These are phyloP conservation scores for Synaphobranchus kaupii DNA, from an alignment of 2,797 vertebrate species.

Conservation along the genomic window DNA sequence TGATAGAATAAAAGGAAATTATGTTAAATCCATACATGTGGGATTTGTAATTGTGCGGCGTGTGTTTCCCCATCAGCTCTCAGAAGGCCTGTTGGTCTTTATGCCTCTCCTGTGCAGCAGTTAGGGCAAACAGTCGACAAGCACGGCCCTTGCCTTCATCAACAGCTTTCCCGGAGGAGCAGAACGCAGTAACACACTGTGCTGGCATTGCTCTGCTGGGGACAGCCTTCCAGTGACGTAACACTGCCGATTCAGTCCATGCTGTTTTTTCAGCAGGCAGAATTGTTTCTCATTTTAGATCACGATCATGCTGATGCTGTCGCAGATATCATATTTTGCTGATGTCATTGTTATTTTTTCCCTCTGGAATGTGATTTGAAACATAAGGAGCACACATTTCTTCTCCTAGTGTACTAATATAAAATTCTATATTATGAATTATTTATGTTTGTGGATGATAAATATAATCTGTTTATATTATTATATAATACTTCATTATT, in stretches of 20 bases:
- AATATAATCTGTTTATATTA: neutral
- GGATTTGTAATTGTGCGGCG: neutral
- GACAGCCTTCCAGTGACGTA: neutral
- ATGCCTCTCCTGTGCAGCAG: neutral
- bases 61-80: neutral
- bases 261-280: neutral
- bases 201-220: neutral
- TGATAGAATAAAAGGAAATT: neutral
- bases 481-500: neutral
- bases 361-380: neutral
- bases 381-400: neutral
- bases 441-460: neutral
- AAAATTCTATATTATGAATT: neutral
- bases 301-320: neutral
- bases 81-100: neutral
- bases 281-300: neutral
- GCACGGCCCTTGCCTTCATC: slow-evolving; percentile 1
- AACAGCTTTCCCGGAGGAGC: neutral
- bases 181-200: neutral
- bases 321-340: neutral
- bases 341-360: neutral
- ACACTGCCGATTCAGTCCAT: neutral
- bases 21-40: neutral
- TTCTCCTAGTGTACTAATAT: neutral
- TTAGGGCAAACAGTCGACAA: neutral